A percentile compares a stretch with the other conserved stretches of the same genome.
These are phyloP conservation scores for Neogale vison DNA, from an alignment of 2,113 vertebrate species.

Conservation along the genomic window DNA sequence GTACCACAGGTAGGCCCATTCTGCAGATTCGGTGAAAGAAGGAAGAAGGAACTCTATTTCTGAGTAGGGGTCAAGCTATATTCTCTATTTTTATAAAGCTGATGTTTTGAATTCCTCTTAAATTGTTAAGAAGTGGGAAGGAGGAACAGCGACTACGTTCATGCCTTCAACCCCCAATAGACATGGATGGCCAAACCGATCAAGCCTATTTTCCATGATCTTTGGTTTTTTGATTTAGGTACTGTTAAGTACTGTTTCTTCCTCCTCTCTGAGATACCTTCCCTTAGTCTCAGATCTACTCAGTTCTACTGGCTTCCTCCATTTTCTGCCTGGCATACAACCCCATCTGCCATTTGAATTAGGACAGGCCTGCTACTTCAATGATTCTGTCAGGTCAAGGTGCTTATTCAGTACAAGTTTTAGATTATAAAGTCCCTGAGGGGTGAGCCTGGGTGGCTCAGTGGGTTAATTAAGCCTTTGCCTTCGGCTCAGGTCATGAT, in stretches of 20 bases:
- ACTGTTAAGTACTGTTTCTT: neutral
- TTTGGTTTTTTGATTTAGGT: neutral
- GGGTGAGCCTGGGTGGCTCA: too few species aligned
- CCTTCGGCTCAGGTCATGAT: too few species aligned
- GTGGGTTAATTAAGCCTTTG: too few species aligned
- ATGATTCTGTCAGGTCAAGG: neutral
- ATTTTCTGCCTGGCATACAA: neutral
- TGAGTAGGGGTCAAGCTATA: neutral
- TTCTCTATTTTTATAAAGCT: neutral
- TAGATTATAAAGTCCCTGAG: neutral
- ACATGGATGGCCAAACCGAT: neutral
- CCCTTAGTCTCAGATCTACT: neutral
- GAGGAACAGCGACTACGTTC: neutral
- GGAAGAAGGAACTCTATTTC: neutral
- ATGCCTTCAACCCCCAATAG: neutral
- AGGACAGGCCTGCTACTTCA: neutral
- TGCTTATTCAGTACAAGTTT: neutral
- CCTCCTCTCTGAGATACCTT: neutral
- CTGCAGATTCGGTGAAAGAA: neutral
- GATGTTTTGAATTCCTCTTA: neutral
- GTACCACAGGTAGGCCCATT: neutral
- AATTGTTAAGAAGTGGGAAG: neutral
- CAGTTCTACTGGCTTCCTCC: neutral
- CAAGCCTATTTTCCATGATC: neutral
- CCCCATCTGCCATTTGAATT: neutral